Base-by-base conservation (phyloP, 2,113 vertebrate genomes). In the Xiphophorus maculatus region DNA sequence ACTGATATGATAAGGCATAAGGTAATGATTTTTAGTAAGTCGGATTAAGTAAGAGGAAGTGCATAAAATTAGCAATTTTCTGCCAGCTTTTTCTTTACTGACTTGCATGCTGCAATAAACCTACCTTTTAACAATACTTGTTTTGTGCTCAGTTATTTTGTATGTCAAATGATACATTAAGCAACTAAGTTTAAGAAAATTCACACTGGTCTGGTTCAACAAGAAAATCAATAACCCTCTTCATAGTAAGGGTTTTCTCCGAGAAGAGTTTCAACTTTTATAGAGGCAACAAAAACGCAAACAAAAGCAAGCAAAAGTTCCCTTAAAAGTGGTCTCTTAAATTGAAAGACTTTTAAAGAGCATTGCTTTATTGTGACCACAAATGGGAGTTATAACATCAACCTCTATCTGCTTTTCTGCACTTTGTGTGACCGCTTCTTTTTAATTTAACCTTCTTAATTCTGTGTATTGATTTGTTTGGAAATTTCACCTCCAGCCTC, bases 381-480 rank as follows among this genome's bases (percentile, higher is more conserved):
- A 61, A 48, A 22, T 13, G 29, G 48, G 35, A 15, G 51, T 42
- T 27, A 15, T 28, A 37, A 71, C 65, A 35, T 33, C 66, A 71
- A 77, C 12, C 33, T 48, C 48, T 25, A 70, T 32, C 29, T 37
- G 19, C 58, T 63, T 1, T 37, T n/a, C 44, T 69, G 58, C 68
- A 64, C 32, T 70, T 40, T 19, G 61, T 40, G 17, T 40, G 62
- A 54, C 75, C 30, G 12, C 75, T 70, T n/a, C 40, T 28, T 63
- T 62, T 66, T 27, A 37, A 60, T 60, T 32, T 66, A 62, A 14
- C 35, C 17, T 69, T 19, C 28, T 51, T 51, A 54, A 42, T 30
- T 69, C 28, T 54, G 14, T 2, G 15, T 28, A 22, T 35, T 54
- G 10, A 33, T 54, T 63, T 77, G 25, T 42, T 69, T 42, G 51